These are phyloP conservation scores for Amphilophus citrinellus DNA, from an alignment of 2,113 vertebrate genomes.

Conservation along the genomic window DNA sequence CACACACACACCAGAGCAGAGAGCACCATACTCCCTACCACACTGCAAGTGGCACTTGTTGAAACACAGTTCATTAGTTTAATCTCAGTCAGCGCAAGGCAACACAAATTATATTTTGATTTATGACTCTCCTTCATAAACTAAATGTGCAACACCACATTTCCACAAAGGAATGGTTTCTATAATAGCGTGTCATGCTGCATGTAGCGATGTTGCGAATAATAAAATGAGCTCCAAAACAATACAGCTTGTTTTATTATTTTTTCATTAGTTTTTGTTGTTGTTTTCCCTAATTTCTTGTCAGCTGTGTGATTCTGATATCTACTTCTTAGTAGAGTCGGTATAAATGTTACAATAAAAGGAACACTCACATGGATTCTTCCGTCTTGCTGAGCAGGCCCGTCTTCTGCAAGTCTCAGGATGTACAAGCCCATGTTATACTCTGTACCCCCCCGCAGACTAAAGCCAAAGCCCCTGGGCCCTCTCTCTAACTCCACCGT, in stretches of 20 bases:
- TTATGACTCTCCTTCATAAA: background rate
- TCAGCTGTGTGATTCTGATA: background rate
- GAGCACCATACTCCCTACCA: background rate
- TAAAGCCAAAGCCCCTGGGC: slow-evolving; percentile 93
- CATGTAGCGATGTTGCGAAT: slow-evolving; percentile 1
- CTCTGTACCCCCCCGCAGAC: slow-evolving; percentile 95
- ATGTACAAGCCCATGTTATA: slow-evolving; percentile 99
- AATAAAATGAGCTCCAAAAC: background rate
- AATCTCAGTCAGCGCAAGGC: background rate
- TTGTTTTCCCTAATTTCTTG: background rate
- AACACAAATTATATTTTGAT: background rate
- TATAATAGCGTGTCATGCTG: background rate
- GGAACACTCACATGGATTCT: slow-evolving; percentile 89
- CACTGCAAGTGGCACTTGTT: background rate
- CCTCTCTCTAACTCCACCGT: slow-evolving; percentile 92
- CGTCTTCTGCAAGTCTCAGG: slow-evolving; percentile 94
- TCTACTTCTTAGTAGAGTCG: background rate
- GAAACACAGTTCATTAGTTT: slow-evolving; percentile 17
- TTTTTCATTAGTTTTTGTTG: background rate
- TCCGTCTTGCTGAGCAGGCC: slow-evolving; percentile 90
- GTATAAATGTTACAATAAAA: background rate
- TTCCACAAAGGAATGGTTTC: slow-evolving; percentile 3
- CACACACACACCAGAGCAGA: background rate
- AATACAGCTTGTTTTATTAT: background rate
- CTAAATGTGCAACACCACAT: background rate